Conservation (phyloP, 2,113 vertebrate genomes). For the Nannobrachium achirus region DNA sequence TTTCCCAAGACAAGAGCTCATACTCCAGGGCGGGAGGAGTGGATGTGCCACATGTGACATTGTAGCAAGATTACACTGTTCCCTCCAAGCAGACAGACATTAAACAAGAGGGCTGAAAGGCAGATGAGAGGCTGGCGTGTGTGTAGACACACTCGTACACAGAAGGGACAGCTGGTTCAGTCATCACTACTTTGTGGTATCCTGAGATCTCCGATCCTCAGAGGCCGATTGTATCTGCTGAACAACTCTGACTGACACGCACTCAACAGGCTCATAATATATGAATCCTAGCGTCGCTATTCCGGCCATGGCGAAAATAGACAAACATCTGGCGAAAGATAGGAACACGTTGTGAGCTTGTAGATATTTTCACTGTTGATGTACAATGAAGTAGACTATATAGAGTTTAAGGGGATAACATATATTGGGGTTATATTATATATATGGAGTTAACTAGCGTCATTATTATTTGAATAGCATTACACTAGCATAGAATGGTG, state of each 20-base stretch:
- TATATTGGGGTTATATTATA: no score
- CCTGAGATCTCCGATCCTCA: slow-evolving; percentile 29
- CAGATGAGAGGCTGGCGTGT: slow-evolving; percentile 50
- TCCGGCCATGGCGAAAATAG: no score
- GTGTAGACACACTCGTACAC: slow-evolving; percentile 47
- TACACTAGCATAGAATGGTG: no score
- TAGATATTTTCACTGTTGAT: no score
- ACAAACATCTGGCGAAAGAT: background rate
- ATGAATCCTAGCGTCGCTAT: background rate
- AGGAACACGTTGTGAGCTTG: no score
- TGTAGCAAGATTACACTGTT: slow-evolving; percentile 61
- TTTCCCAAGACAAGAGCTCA: slow-evolving; percentile 62
- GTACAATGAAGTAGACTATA: no score
- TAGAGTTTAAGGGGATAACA: no score
- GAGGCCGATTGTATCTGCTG: slow-evolving; percentile 35
- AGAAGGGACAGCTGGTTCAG: slow-evolving; percentile 64
- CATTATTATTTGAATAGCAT: no score
- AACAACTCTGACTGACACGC: slow-evolving; percentile 6
- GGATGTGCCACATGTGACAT: slow-evolving; percentile 62
- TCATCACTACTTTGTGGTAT: slow-evolving; percentile 56
- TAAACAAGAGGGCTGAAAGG: slow-evolving; percentile 58
- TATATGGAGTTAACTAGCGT: no score
- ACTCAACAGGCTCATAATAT: slow-evolving; percentile 12
- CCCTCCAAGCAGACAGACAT: slow-evolving; percentile 51
- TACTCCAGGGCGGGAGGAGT: slow-evolving; percentile 37